Conservation (phyloP, 2,113 vertebrate species). For the Oenanthe melanoleuca region DNA sequence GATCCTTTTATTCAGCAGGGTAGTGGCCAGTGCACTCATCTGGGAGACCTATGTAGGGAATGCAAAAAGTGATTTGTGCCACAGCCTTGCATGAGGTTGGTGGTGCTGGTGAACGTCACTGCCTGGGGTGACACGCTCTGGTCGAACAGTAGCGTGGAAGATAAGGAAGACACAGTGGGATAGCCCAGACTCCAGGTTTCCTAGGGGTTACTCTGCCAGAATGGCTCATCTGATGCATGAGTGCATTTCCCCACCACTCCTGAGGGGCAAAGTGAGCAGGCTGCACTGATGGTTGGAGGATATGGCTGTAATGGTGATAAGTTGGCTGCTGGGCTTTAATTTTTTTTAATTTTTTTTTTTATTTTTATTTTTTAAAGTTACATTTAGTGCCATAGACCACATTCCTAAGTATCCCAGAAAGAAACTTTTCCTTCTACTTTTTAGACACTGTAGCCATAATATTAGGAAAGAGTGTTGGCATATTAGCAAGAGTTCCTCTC, state of each 20-base stretch:
- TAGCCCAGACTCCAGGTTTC: background rate
- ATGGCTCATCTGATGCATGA: background rate
- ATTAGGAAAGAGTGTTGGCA: background rate
- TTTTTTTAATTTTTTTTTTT: background rate
- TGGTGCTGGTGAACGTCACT: background rate
- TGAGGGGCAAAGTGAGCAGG: background rate
- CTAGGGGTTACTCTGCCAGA: background rate
- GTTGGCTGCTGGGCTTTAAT: background rate
- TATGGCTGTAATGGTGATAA: background rate
- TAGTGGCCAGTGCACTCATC: background rate
- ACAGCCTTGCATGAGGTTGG: background rate
- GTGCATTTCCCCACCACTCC: background rate
- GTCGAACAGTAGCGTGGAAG: background rate
- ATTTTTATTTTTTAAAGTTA: background rate
- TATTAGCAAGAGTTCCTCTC: background rate
- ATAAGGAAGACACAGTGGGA: background rate
- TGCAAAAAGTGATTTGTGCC: background rate
- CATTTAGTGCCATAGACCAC: background rate
- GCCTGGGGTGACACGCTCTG: background rate
- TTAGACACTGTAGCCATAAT: background rate
- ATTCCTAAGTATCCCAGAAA: background rate
- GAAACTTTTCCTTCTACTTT: background rate
- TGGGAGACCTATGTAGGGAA: background rate
- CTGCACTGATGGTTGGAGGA: background rate
- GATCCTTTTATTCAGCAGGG: background rate